Evolutionary conservation across 2,888 invertebrate species (phyloP).

Genomic region (Prenolepis imparis): DNA sequence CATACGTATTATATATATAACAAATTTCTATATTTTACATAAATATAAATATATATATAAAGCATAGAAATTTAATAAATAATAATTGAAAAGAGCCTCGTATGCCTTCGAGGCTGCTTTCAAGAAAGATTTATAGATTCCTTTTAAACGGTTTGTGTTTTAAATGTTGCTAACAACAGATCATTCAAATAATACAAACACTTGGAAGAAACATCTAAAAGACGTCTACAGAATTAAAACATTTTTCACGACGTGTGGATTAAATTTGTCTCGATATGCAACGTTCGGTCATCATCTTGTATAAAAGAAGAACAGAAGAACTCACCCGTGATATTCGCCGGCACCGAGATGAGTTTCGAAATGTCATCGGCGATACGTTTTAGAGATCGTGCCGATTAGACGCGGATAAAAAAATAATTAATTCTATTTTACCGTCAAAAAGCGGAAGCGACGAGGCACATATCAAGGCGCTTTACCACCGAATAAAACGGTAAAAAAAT

Average conservation of each 20-base stretch:
- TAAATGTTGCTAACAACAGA: background rate
- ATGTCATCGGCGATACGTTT: slow-evolving; percentile 8
- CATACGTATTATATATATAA: slow-evolving; percentile 64
- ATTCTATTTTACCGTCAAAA: slow-evolving; percentile 39
- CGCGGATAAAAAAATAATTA: slow-evolving; percentile 51
- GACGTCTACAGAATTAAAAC: background rate
- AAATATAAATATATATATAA: slow-evolving; percentile 67
- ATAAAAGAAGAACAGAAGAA: slow-evolving; percentile 7
- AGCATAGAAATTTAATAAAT: slow-evolving; percentile 79
- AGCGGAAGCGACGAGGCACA: slow-evolving; percentile 38
- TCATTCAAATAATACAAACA: background rate
- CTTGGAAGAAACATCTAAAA: background rate
- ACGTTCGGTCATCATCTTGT: background rate
- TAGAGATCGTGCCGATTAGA: slow-evolving; percentile 22
- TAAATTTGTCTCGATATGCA: background rate
- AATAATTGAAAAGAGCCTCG: slow-evolving; percentile 71
- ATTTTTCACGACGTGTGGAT: background rate
- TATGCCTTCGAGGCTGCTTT: slow-evolving; percentile 49
- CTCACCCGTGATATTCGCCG: slow-evolving; percentile 28
- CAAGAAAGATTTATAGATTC: slow-evolving; percentile 20
- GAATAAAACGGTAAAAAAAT: slow-evolving; percentile 47
- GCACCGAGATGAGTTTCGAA: slow-evolving; percentile 58
- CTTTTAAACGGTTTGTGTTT: slow-evolving; percentile 16
- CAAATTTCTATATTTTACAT: slow-evolving; percentile 46
- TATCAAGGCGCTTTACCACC: slow-evolving; percentile 38